These are phyloP conservation scores for Oscheius sp. DNA, from an alignment of 2,888 invertebrate genomes.

Conservation along the genomic window DNA sequence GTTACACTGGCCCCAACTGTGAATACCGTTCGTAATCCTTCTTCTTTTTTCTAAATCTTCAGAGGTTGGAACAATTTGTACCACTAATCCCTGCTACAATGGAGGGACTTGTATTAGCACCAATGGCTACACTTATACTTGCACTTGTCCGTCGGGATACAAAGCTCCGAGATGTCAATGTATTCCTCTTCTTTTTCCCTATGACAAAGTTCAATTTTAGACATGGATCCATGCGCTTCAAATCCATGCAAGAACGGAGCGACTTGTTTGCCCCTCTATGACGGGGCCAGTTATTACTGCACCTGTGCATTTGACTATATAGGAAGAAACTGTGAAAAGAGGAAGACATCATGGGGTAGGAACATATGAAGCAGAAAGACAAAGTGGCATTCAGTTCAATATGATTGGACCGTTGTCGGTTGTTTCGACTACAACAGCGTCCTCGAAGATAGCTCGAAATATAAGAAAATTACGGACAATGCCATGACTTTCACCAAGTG, in stretches of 20 bases:
- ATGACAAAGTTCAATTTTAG: no score
- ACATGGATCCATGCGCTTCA: constrained; percentile 5
- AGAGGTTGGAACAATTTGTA: constrained; percentile 1
- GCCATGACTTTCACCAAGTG: background rate
- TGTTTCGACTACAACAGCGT: background rate
- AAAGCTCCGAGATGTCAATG: background rate
- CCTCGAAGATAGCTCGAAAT: background rate
- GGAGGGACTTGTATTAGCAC: constrained; percentile 39
- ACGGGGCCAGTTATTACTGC: constrained; percentile 32
- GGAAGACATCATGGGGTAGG: background rate
- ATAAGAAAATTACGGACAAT: background rate
- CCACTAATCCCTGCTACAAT: constrained; percentile 31
- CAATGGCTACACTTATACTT: background rate
- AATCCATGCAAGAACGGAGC: constrained; percentile 39
- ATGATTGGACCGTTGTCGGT: background rate
- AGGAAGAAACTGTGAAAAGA: constrained; percentile 29
- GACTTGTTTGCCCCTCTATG: constrained; percentile 34
- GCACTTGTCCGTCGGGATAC: background rate
- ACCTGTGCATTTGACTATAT: constrained; percentile 37
- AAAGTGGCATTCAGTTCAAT: background rate
- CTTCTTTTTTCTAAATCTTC: background rate
- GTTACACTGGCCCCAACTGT: background rate
- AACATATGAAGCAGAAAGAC: background rate
- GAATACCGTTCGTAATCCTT: background rate
- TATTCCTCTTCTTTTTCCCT: no score